Evolutionary conservation across 2,888 invertebrate genomes (phyloP), one percentile per base, ranked within the genome.

Genomic region (Drosophila lacicola): DNA sequence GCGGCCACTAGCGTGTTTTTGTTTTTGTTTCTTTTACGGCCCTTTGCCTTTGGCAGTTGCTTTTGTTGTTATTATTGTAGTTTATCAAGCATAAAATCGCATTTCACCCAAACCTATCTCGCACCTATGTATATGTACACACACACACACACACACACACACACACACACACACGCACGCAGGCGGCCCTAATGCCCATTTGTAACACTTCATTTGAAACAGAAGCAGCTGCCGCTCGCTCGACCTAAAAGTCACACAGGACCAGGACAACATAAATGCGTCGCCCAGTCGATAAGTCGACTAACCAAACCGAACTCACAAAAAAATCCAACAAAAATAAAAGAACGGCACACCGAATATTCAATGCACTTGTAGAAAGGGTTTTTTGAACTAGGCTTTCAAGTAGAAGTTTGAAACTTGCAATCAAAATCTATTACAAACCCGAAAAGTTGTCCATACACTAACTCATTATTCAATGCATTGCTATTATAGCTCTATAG

Each of bases 41-140:
- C 64, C 75, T 69, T 69, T 50, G 72, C 68, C 65, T 76, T 62
- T 60, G 57, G 50, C 69, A 71, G 70, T 72, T 71, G 69, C 63
- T 57, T 69, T 70, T 80, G 70, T 70, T 80, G 74, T 86, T 86
- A 68, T 86, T 86, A 68, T 65, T 81, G 83, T 83, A 83, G 83
- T 83, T 82, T 82, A 86, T 82, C 87, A 83, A 82, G 82, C 82
- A 82, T 82, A 86, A 82, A 82, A 82, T 82, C 87, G 81, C 84
- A 82, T 82, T 82, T 86, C 71, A 75, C 71, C 58, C 61, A 72
- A 70, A 64, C 70, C 47, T 44, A 61, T 65, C 61, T 53, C 46
- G 42, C 64, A 70, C 65, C 41, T 55, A 44, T 29, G 8, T 29
- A 29, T 46, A 42, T 37, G 11, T 33, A 58, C 57, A 49, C 60